Evolutionary conservation across 2,113 vertebrate species (phyloP), one percentile per base, ranked within the genome.

Genomic region (Neodon shergylaensis): DNA sequence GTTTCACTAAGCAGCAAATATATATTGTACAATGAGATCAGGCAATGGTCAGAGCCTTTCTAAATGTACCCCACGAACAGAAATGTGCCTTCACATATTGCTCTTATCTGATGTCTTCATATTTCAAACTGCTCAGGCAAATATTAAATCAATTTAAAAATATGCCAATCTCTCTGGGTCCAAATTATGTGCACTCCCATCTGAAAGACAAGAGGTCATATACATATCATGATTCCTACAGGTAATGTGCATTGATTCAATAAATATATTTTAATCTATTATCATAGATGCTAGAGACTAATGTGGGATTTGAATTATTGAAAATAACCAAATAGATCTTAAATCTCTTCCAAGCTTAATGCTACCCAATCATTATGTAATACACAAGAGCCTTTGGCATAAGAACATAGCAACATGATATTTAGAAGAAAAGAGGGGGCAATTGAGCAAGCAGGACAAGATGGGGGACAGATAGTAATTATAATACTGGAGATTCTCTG

Each of bases 81-180:
- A 68, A 17, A 79, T 33, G 42, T 76, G 79, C 73, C 63, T 65
- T 19, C 26, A 83, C 1, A 84, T 21, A 13, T 17, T 33, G 14
- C 33, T 72, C 11, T 21, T 52, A 12, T 24, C 54, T 83, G 36
- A 70, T 42, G 12, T 65, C 26, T 9, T 8, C 31, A 76, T 85
- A 61, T 52, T 8, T 73, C 39, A 95, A 36, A 11, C 70, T 65
- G 54, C 42, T 63, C 66, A 68, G 19, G 2, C 54, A 84, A 93
- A 77, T 77, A 61, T 39, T 88, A 70, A 76, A 76, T 52, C 47
- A 82, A 82, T 82, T 66, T 81, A 92, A 87, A 94, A 68, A 92
- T 13, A 68, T 36, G 19, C 9, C 19, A 83, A 73, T 89, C 36
- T 90, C 7, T 87, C 33, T 21, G 87, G 7, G 28, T 91, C 77